Percentiles rank a stretch among this genome's conserved stretches.
Evolutionary conservation across 2,888 invertebrate species (phyloP).

Genomic region (Platycheirus albimanus): DNA sequence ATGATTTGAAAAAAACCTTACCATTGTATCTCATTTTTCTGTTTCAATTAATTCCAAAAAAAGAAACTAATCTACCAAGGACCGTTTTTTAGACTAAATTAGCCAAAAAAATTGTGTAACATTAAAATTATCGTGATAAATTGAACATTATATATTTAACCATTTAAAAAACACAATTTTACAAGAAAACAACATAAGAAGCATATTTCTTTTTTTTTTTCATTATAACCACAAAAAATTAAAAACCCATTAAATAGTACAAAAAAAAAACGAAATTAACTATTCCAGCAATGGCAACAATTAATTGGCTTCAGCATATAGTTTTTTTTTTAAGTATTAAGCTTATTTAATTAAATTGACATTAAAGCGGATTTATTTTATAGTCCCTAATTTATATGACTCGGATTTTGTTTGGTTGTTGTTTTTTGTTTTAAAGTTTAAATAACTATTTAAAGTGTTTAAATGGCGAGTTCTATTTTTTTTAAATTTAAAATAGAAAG

Average conservation of each 20-base stretch:
- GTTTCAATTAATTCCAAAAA: constrained; percentile 25
- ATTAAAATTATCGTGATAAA: constrained; percentile 61
- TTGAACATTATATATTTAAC: constrained; percentile 52
- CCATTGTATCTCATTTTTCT: constrained; percentile 33
- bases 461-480: constrained; percentile 33
- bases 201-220: constrained; percentile 26
- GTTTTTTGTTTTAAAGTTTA: constrained; percentile 13
- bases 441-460: constrained; percentile 66
- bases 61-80: constrained; percentile 50
- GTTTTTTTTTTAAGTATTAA: constrained; percentile 30
- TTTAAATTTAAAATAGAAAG: constrained; percentile 30
- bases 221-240: constrained; percentile 28
- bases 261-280: constrained; percentile 33
- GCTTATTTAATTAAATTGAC: constrained; percentile 12
- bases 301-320: constrained; percentile 48
- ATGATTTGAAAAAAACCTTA: constrained; percentile 45
- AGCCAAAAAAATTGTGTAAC: constrained; percentile 66
- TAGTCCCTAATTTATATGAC: constrained; percentile 34
- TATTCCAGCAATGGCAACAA: constrained; percentile 64
- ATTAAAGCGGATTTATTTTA: constrained; percentile 48
- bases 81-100: constrained; percentile 47
- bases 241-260: constrained; percentile 40
- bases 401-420: constrained; percentile 8
- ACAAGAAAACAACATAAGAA: constrained; percentile 67
- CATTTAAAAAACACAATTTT: constrained; percentile 61